Conservation (phyloP, 2,797 vertebrate genomes). For the Galaxias olidus region DNA sequence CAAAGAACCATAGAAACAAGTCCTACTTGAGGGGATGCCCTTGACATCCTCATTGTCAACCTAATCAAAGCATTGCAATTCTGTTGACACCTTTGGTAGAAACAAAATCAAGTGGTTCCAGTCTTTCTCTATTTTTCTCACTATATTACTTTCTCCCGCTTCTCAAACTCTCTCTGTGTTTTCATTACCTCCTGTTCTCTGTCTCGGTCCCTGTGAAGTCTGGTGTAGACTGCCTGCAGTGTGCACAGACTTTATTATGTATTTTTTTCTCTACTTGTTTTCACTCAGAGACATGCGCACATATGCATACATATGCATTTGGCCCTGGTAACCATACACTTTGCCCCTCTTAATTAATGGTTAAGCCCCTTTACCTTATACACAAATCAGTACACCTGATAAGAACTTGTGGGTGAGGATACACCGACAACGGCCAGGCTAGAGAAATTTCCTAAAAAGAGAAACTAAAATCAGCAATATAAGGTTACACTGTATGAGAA, state of each 20-base stretch:
- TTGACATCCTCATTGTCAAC: slow-evolving; percentile 36
- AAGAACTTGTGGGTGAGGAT: too few species aligned
- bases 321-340: too few species aligned
- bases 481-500: background rate
- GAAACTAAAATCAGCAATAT: background rate
- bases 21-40: slow-evolving; percentile 31
- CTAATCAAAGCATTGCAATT: slow-evolving; percentile 53
- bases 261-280: too few species aligned
- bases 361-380: too few species aligned
- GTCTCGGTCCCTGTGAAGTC: background rate
- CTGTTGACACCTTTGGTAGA: slow-evolving; percentile 45
- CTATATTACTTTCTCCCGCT: background rate
- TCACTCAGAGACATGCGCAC: too few species aligned
- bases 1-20: slow-evolving; percentile 28
- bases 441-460: too few species aligned
- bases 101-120: slow-evolving; percentile 54
- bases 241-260: background rate
- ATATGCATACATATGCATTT: too few species aligned
- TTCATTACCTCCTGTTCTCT: background rate
- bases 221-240: too few species aligned
- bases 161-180: slow-evolving; percentile 14
- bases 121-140: slow-evolving; percentile 16
- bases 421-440: too few species aligned
- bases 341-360: too few species aligned
- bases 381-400: too few species aligned